These are phyloP conservation scores for Hydrotaea diabolus DNA, from an alignment of 2,888 invertebrate genomes.

Conservation along the genomic window DNA sequence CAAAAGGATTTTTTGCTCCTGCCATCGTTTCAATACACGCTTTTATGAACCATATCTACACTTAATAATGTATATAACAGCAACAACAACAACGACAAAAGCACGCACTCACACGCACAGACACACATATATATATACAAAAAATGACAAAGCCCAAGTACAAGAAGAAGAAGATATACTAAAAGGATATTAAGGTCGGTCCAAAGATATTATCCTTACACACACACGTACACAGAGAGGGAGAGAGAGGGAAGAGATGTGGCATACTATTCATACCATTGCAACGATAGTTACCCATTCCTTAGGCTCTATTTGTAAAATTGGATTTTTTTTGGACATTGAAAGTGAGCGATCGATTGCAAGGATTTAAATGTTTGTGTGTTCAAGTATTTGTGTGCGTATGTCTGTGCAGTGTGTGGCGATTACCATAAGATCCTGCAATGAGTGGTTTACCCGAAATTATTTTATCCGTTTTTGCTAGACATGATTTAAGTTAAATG, in stretches of 20 bases:
- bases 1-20: constrained; percentile 52
- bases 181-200: constrained; percentile 34
- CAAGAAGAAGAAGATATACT: neutral
- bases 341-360: constrained; percentile 5
- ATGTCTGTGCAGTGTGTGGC: neutral
- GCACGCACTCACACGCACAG: constrained; percentile 18
- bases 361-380: neutral
- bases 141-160: constrained; percentile 14
- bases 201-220: constrained; percentile 15
- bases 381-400: neutral
- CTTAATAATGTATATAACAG: constrained; percentile 43
- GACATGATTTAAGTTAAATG: constrained; percentile 13
- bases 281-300: constrained; percentile 1
- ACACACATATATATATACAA: neutral
- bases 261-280: neutral
- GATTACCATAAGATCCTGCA: neutral
- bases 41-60: constrained; percentile 45
- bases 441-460: constrained; percentile 3
- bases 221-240: neutral
- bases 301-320: constrained; percentile 17
- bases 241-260: no score
- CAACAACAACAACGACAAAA: constrained; percentile 7
- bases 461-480: neutral
- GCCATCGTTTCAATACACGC: neutral
- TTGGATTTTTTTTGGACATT: constrained; percentile 16